phyloP scores from a whole-genome alignment of 2,888 invertebrate species.

The Aporophyla nigra region DNA sequence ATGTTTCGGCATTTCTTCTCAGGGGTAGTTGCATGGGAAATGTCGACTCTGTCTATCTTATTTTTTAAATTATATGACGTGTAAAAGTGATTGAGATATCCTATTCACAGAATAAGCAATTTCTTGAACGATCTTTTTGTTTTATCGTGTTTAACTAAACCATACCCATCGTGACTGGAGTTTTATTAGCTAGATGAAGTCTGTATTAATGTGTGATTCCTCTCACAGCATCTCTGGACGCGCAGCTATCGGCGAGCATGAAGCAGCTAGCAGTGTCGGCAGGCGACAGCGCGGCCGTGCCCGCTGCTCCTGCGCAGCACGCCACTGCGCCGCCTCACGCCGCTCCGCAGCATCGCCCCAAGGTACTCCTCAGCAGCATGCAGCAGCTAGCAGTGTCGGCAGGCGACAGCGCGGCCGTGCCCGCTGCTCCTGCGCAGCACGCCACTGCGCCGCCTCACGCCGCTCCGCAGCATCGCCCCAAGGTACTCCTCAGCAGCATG shows the following conservation, averaged over 20 bases:
- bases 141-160: no score
- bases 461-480: conserved; percentile 75
- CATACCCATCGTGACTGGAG: no score
- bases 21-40: no score
- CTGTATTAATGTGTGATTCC: no score
- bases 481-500: conserved; percentile 58
- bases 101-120: no score
- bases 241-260: conserved; percentile 86
- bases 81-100: no score
- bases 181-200: no score
- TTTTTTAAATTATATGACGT: no score
- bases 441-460: conserved; percentile 67
- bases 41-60: no score
- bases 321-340: conserved; percentile 68
- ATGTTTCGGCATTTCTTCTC: no score
- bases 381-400: conserved; percentile 60
- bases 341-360: conserved; percentile 75
- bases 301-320: conserved; percentile 56
- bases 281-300: conserved; percentile 55
- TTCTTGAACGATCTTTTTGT: no score
- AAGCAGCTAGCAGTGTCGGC: conserved; percentile 88
- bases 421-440: conserved; percentile 56
- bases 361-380: conserved; percentile 76
- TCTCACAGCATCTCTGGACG: conserved; percentile 79
- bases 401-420: conserved; percentile 55